phyloP scores from a whole-genome alignment of 2,888 invertebrate species.

The Pseudococcus jackbeardsleyi region DNA sequence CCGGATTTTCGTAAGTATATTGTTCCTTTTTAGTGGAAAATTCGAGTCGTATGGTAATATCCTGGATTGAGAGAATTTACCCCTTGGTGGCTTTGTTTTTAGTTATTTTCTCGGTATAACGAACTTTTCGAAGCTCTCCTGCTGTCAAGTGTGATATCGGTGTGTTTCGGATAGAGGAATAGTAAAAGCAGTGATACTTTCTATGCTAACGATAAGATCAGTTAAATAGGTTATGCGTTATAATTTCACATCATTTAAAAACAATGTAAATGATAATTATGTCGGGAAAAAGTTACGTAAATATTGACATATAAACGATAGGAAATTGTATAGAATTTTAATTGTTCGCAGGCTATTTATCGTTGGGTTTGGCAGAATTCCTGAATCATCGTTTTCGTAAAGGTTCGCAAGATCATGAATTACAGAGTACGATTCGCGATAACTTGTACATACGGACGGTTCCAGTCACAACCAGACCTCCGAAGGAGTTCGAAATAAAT shows the following conservation, averaged over 20 bases:
- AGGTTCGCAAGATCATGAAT: constrained; percentile 75
- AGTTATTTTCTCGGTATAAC: background rate
- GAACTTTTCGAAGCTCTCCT: background rate
- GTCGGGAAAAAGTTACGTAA: background rate
- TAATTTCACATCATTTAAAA: constrained; percentile 44
- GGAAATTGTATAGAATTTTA: background rate
- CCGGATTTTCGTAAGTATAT: background rate
- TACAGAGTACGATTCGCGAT: constrained; percentile 77
- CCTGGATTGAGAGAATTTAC: background rate
- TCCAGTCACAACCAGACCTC: constrained; percentile 75
- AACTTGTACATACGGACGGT: constrained; percentile 77
- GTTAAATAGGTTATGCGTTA: constrained; percentile 46
- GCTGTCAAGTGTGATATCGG: background rate
- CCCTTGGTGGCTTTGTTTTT: background rate
- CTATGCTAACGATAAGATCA: constrained; percentile 28
- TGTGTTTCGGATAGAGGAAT: background rate
- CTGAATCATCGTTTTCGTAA: constrained; percentile 74
- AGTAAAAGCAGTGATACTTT: constrained; percentile 31
- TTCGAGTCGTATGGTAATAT: background rate
- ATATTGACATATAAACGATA: background rate
- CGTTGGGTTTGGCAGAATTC: constrained; percentile 73
- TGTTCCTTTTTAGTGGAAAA: background rate
- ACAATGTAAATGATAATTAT: constrained; percentile 37
- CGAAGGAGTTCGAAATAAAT: constrained; percentile 75
- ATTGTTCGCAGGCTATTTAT: constrained; percentile 70